Evolutionary conservation across 2,888 invertebrate species (phyloP), one percentile per base, ranked within the genome.

Genomic region (Agrenia bidenticulata): DNA sequence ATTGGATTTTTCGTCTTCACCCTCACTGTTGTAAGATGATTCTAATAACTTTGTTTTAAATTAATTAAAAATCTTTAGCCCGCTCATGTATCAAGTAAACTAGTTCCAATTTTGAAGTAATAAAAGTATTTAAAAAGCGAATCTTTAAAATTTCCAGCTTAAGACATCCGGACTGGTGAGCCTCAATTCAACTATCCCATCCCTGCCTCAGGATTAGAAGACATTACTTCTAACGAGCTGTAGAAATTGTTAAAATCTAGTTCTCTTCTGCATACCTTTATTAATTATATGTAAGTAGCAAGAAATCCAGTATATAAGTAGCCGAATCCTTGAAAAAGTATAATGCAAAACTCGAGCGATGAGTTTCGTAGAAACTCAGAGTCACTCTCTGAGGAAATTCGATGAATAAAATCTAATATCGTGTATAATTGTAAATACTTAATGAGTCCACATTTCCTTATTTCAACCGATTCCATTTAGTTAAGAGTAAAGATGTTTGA

Each of bases 1-100:
- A 55, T 87, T 41, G 80, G 78, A 15, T 81, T 86, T 78, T 68
- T 83, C 13, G 77, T 80, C 15, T 78, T 82, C 67, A 80, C 79
- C n/a, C 74, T 80, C 53, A 78, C 79, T 26, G 77, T 81, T 57
- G 78, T 78, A 73, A 74, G 77, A 65, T 54, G 13, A 11, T 39
- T 39, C 39, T 11, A 39, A 39, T 39, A 17, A 23, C 54, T 54
- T 26, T 26, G 11, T 19, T 54, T 23, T 42, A n/a, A 39, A 56
- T 13, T 13, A 37, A 26, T 56, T 9, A 56, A 13, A 9, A 15
- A 9, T n/a, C 17, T 4, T 19, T 11, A 54, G 7, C 11, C 17
- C 19, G 15, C 9, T 24, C 11, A 54, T n/a, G n/a, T n/a, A n/a
- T n/a, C n/a, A n/a, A n/a, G n/a, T n/a, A n/a, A n/a, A n/a, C n/a